Percentiles rank a stretch among this genome's conserved stretches.
These are phyloP conservation scores for Sus scrofa DNA, from an alignment of 2,113 vertebrate species.

Conservation along the genomic window DNA sequence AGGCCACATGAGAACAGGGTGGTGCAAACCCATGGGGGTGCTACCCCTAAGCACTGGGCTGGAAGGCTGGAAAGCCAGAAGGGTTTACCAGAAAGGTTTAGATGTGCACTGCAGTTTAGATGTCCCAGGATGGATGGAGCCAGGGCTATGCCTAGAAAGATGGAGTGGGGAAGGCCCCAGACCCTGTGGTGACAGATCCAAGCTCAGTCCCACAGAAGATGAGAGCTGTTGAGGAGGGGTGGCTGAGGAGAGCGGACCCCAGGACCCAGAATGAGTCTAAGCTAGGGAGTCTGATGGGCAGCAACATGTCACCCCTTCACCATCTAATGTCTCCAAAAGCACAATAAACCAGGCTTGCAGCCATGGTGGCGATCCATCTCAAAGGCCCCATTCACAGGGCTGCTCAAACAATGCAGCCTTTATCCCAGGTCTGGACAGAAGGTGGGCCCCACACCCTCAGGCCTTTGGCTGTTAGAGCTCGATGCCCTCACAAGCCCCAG, in stretches of 20 bases:
- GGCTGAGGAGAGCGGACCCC: not conserved
- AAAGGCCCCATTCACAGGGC: not conserved
- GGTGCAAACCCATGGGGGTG: too few relatives aligned
- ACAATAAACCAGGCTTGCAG: not conserved
- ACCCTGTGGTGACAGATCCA: not conserved
- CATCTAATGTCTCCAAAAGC: not conserved
- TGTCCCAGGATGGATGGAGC: not conserved
- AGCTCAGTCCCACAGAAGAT: not conserved
- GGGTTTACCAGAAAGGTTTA: not conserved
- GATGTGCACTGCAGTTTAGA: not conserved
- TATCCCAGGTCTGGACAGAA: not conserved
- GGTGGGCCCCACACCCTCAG: not conserved
- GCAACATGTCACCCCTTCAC: accelerated
- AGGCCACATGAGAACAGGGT: not conserved
- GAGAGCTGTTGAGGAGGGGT: not conserved
- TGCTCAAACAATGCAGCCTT: not conserved
- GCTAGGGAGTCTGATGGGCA: not conserved
- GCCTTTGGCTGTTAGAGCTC: not conserved
- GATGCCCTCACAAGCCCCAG: not conserved
- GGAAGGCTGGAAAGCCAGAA: not conserved
- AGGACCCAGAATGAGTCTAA: not conserved
- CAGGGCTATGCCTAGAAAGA: not conserved
- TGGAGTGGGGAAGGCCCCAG: not conserved
- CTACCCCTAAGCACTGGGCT: too few relatives aligned
- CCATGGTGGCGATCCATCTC: not conserved